Base-by-base conservation (phyloP, 2,888 invertebrate species). In the Polydrusus tereticollis region DNA sequence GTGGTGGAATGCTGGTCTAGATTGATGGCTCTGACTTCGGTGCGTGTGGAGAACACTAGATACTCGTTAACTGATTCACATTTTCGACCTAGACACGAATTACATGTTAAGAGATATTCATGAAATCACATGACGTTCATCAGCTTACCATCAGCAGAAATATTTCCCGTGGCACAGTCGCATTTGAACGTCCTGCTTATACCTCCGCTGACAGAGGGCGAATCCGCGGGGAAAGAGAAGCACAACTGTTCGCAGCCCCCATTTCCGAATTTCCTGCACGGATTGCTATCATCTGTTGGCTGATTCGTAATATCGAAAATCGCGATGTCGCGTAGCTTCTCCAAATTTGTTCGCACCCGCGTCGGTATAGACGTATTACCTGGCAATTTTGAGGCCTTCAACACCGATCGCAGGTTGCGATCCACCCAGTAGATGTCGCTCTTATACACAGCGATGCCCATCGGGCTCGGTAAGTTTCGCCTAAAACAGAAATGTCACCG, bases 231-330 rank as follows among this genome's bases (percentile, higher is more conserved):
- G 81, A 93, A 92, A 47, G 98, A 94, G 85, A 99, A 99, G 84
- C 99, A 99, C 0, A 99, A 88, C 82, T 99, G 99, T 58, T 96
- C 94, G 83, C 99, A 99, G 14, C 93, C 94, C 0, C 94, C 94
- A 78, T 94, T 94, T 0, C 92, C 92, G 0, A 89, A 86, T 78
- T 90, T 89, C 16, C 90, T 88, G 80, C 96, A 97, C 0, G 95
- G 95, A 82, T 95, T 96, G 14, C 88, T 91, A 10, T 93, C 92
- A 79, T 94, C 95, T 0, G 87, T 86, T 0, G 98, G 98, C 84
- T 99, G 99, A 81, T 93, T 94, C 74, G 91, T 91, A 3, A 92
- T 88, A 81, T 98, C 97, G 82, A 94, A 99, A 75, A 98, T 95
- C 0, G 93, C 94, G 68, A 99, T 95, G 80, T 98, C 97, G 21